phyloP scores from a whole-genome alignment of 2,797 vertebrate species.

The Rhadinocentrus ornatus region DNA sequence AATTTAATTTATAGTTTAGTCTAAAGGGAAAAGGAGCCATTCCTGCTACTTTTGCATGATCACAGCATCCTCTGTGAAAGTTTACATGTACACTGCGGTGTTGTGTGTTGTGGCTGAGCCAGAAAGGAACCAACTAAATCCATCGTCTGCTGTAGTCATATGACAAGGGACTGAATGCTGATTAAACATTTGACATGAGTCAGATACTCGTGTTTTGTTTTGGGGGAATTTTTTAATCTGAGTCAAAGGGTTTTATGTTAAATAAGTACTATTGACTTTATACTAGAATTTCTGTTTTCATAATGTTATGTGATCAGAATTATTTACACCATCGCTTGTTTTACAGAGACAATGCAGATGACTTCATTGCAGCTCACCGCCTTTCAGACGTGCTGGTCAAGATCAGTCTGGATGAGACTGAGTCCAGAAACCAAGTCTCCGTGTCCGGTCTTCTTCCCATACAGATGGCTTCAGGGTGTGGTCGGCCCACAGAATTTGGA shows the following conservation, averaged over 20 bases:
- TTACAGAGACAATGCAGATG: constrained; percentile 78
- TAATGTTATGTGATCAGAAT: not conserved
- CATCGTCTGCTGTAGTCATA: not conserved
- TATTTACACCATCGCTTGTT: not conserved
- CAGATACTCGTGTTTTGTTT: not conserved
- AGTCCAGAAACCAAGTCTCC: constrained; percentile 43
- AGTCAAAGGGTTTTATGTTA: not conserved
- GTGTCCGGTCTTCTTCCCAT: constrained; percentile 18
- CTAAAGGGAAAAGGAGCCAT: too few species aligned
- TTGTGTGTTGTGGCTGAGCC: too few species aligned
- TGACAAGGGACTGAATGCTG: too few species aligned
- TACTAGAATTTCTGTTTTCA: not conserved
- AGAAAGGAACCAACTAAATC: not conserved
- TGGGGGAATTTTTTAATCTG: too few species aligned
- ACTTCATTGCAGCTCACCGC: constrained; percentile 78
- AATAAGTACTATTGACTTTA: not conserved
- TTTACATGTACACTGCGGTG: not conserved
- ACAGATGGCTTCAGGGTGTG: constrained; percentile 23
- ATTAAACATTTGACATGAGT: not conserved
- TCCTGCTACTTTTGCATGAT: too few species aligned
- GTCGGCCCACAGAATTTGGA: constrained; percentile 62
- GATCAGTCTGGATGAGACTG: constrained; percentile 77
- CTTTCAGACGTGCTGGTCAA: constrained; percentile 76
- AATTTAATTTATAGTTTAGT: too few species aligned
- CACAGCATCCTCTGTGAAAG: not conserved